Conservation (phyloP, 2,113 vertebrate species). For the Ifrita kowaldi region DNA sequence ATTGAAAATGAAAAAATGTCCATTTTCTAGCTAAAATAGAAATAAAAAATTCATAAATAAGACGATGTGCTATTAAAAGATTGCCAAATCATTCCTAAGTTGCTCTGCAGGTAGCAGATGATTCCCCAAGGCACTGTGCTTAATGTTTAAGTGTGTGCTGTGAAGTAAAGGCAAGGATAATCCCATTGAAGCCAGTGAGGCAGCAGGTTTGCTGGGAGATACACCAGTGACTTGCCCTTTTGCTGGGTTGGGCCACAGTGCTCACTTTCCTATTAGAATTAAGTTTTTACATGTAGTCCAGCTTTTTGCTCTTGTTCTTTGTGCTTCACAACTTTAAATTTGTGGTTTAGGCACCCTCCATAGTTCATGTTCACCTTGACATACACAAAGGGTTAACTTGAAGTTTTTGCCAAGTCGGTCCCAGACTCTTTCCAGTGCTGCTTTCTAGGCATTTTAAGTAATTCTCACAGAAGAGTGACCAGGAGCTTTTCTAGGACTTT, state of each 20-base stretch:
- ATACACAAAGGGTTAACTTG: rapidly evolving
- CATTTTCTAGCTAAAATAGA: neutral
- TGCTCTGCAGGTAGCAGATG: neutral
- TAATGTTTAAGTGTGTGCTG: neutral
- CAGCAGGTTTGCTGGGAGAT: neutral
- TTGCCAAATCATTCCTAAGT: neutral
- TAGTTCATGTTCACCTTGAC: neutral
- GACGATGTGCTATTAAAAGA: neutral
- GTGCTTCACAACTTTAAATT: neutral
- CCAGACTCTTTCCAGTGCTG: neutral
- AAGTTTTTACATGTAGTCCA: neutral
- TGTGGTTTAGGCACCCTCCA: neutral
- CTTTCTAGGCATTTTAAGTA: neutral
- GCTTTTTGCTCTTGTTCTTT: neutral
- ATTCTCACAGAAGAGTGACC: neutral
- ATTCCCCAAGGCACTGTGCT: neutral
- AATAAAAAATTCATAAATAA: neutral
- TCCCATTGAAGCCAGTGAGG: neutral
- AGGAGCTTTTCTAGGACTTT: neutral
- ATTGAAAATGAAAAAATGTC: neutral
- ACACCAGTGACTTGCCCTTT: neutral
- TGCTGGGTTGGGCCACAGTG: neutral
- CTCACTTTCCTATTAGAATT: neutral
- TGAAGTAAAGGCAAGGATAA: neutral
- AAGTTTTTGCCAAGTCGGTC: neutral